Percentiles rank a stretch among this genome's conserved stretches.
Conservation (phyloP, 2,888 invertebrate genomes). For the Heteropelma amictum region DNA sequence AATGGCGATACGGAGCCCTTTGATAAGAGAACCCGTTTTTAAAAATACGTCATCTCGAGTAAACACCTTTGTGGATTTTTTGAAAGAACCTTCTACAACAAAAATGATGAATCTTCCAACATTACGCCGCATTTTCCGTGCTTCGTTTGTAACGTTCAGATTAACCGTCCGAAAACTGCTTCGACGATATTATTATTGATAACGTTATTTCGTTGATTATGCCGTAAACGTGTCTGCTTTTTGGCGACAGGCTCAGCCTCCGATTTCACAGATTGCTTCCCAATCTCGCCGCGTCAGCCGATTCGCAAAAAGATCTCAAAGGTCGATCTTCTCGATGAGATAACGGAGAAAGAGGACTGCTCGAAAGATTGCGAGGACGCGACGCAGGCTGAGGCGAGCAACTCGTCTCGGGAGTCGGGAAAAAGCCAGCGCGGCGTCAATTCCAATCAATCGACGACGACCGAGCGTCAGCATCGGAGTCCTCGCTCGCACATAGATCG, state of each 20-base stretch:
- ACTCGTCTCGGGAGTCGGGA: conserved; percentile 39
- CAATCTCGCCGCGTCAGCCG: conserved; percentile 73
- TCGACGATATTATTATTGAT: background rate
- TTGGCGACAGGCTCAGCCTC: conserved; percentile 68
- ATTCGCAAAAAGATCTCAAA: conserved; percentile 66
- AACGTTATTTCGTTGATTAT: background rate
- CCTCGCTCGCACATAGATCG: conserved; percentile 68
- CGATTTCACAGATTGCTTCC: conserved; percentile 70
- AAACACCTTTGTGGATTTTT: no score
- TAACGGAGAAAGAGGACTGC: conserved; percentile 53
- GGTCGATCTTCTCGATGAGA: conserved; percentile 60
- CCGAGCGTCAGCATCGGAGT: conserved; percentile 63
- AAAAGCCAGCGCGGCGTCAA: conserved; percentile 47
- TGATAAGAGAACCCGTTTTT: no score
- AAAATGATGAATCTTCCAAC: no score
- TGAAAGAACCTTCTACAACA: no score
- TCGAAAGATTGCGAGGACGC: conserved; percentile 14
- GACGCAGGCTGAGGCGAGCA: conserved; percentile 56
- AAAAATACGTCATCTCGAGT: no score
- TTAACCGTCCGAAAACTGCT: no score
- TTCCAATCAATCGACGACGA: conserved; percentile 52
- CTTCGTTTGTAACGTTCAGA: no score
- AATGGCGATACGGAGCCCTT: no score
- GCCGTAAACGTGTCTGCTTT: no score
- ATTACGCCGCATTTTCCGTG: no score